Conservation (phyloP, 2,113 vertebrate species). For the Spermophilus dauricus region DNA sequence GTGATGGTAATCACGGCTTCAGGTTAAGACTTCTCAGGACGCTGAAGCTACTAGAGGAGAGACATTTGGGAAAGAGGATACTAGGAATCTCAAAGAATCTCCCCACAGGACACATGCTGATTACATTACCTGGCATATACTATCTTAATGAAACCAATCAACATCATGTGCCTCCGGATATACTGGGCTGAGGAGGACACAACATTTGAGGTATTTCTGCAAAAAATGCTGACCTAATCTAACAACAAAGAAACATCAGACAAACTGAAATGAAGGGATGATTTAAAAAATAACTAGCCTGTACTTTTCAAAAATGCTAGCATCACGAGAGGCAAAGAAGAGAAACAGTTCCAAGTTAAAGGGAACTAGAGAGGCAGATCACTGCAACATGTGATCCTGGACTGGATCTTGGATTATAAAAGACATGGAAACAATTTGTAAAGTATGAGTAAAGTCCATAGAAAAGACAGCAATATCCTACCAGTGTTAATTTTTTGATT, state of each 20-base stretch:
- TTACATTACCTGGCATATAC: neutral
- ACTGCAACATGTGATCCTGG: neutral
- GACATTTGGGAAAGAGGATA: neutral
- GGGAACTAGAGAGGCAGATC: neutral
- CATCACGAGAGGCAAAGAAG: neutral
- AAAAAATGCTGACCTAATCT: neutral
- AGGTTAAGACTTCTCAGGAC: neutral
- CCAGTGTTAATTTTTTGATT: neutral
- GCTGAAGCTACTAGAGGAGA: neutral
- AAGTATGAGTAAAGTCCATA: neutral
- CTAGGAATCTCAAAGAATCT: neutral
- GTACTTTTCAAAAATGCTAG: neutral
- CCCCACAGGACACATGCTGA: neutral
- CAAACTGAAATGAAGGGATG: neutral
- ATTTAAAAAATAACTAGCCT: neutral
- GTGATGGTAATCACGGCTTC: neutral
- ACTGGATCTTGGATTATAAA: neutral
- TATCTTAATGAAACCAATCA: neutral
- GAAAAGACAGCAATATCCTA: neutral
- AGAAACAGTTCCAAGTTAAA: neutral
- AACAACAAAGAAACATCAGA: neutral
- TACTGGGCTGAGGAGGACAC: accelerated
- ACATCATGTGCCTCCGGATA: accelerated
- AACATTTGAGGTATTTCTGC: neutral
- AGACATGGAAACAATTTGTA: neutral